A percentile compares a stretch with the other conserved stretches of the same genome.
These are phyloP conservation scores for Agonopterix arenella DNA, from an alignment of 2,888 invertebrate species.

Conservation along the genomic window DNA sequence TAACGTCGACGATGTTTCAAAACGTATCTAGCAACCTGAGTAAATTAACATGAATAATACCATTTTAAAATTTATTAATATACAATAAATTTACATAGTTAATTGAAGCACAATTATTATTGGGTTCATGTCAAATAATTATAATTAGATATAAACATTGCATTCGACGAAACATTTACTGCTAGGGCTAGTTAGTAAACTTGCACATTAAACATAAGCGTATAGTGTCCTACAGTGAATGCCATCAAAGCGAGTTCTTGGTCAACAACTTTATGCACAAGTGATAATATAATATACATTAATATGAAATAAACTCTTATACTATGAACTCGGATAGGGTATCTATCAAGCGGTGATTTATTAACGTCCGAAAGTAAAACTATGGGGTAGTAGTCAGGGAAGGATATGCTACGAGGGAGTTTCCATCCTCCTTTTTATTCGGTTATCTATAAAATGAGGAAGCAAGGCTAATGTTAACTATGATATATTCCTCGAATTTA, in stretches of 20 bases:
- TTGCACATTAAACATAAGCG: constrained; percentile 60
- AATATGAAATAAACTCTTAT: constrained; percentile 34
- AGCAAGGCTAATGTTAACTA: no score
- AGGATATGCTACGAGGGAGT: no score
- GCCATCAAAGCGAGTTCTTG: constrained; percentile 45
- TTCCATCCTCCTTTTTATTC: no score
- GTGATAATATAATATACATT: constrained; percentile 50
- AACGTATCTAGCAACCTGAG: constrained; percentile 64
- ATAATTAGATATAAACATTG: constrained; percentile 50
- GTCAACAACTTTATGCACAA: constrained; percentile 51
- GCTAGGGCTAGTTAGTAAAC: constrained; percentile 32
- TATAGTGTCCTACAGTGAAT: constrained; percentile 51
- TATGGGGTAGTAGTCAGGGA: constrained; percentile 17
- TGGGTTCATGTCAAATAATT: constrained; percentile 46
- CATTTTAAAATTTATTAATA: constrained; percentile 59
- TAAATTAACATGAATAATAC: constrained; percentile 64
- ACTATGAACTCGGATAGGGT: constrained; percentile 43
- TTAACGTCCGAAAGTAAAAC: constrained; percentile 31
- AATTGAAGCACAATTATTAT: constrained; percentile 57
- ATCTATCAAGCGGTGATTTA: constrained; percentile 51
- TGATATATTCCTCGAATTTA: no score
- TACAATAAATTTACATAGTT: constrained; percentile 65
- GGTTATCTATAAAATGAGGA: no score
- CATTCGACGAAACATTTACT: constrained; percentile 31
- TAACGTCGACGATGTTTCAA: constrained; percentile 51